Conservation (phyloP, 2,113 vertebrate species). For the Ranitomeya variabilis region DNA sequence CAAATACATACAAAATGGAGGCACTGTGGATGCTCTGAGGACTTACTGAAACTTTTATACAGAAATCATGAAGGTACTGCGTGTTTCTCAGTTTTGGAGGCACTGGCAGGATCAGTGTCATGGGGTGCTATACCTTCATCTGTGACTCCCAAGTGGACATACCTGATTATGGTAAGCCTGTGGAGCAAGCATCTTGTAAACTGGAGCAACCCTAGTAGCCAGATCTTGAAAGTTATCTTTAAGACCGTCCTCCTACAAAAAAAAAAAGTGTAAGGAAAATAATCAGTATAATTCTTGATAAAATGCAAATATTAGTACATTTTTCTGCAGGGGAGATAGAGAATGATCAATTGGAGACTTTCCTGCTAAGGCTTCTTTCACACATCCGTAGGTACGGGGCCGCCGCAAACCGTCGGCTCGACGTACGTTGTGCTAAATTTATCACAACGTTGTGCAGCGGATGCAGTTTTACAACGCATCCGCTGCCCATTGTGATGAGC, state of each 20-base stretch:
- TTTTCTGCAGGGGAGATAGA: neutral
- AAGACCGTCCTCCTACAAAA: slow-evolving; percentile 85
- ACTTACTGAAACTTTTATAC: neutral
- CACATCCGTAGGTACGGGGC: too few species aligned
- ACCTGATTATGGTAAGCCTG: slow-evolving; percentile 98
- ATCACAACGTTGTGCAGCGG: too few species aligned
- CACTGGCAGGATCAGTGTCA: neutral
- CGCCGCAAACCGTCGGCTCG: too few species aligned
- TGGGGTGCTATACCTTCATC: neutral
- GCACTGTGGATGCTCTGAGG: neutral
- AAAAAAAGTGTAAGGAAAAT: neutral
- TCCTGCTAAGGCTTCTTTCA: neutral
- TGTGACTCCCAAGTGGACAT: neutral
- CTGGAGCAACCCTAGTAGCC: slow-evolving; percentile 90
- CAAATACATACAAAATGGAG: too few species aligned
- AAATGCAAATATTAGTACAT: neutral
- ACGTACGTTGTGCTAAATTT: too few species aligned
- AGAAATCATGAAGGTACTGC: neutral
- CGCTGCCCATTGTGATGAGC: too few species aligned
- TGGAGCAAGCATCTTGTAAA: slow-evolving; percentile 89
- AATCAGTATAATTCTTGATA: neutral
- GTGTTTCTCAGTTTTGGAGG: neutral
- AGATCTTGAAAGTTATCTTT: slow-evolving; percentile 91
- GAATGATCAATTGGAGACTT: neutral
- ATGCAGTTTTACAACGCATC: too few species aligned